Base-by-base conservation (phyloP, 2,888 invertebrate genomes). In the Lycocerus yunnanus region DNA sequence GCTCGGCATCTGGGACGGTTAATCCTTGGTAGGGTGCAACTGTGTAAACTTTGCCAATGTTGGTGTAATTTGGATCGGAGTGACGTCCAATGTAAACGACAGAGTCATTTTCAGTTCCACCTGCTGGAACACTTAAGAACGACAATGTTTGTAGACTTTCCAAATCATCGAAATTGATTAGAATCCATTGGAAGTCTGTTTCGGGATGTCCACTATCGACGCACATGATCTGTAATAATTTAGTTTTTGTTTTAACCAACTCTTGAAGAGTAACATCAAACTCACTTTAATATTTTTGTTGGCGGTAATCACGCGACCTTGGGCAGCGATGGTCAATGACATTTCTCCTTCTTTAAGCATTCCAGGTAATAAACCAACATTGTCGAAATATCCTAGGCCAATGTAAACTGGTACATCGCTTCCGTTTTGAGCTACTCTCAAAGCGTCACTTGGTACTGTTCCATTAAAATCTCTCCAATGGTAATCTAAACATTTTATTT, bases 31-130 rank as follows among this genome's bases (percentile, higher is more conserved):
- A 61, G 1, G 61, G 24, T 63, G 1, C 15, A 18, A 69, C 13
- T 4, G 59, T 69, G 15, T 27, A 69, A 27, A 69, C 27, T 43
- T 69, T 69, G 43, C 69, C 68, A 20, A 68, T 58, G 5, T 60
- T 59, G 6, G 11, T 18, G 2, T 18, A 18, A 2, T 20, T 24
- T 61, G 60, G 15, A 6, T 69, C 60, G 9, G 14, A 13, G 8
- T 59, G 24, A 8, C 69, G 24, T 14, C 69, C 69, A 15, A 69
- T 20, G 16, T 15, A 15, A 11, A 69, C 13, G 3, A 2, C 0
- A 1, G n/a, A 4, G 16, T 27, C 16, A 21, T n/a, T 16, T 69
- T 69, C 69, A 9, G n/a, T 13, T 16, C 69, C 69, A n/a, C 61
- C 69, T 3, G 13, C 15, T 15, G 59, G n/a, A 3, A 69, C 10